A percentile compares a stretch with the other conserved stretches of the same genome.
These are phyloP conservation scores for Dyspetes luteomarginatus DNA, from an alignment of 2,888 invertebrate species.

Conservation along the genomic window DNA sequence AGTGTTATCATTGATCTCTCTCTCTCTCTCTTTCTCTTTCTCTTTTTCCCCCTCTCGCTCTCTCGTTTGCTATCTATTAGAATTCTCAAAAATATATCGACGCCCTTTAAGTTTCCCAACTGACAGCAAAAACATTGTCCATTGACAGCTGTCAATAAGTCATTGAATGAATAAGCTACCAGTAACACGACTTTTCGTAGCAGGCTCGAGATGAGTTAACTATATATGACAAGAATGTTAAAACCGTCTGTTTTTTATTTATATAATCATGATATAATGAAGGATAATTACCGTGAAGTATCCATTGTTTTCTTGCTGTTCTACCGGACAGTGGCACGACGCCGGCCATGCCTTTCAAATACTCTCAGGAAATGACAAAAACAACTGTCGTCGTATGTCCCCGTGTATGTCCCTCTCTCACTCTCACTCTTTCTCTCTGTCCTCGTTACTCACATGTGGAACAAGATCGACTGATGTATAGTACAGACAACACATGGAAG, in stretches of 20 bases:
- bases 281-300: conserved; percentile 87
- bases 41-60: too few relatives aligned
- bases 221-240: neutral
- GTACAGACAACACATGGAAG: neutral
- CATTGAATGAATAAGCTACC: neutral
- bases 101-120: neutral
- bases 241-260: conserved; percentile 7
- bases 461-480: neutral
- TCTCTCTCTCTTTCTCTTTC: neutral
- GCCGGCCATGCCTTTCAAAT: conserved; percentile 84
- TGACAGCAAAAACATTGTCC: conserved; percentile 11
- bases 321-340: conserved; percentile 85
- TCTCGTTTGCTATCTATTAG: too few relatives aligned
- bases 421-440: conserved; percentile 5
- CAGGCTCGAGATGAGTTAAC: neutral
- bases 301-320: conserved; percentile 91
- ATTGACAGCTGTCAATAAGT: conserved; percentile 57
- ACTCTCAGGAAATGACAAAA: conserved; percentile 35
- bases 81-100: neutral
- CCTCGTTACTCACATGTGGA: conserved; percentile 13
- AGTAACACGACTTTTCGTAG: neutral
- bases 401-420: neutral
- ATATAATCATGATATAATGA: neutral
- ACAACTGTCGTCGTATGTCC: conserved; percentile 36
- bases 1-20: conserved; percentile 2